Base-by-base conservation (phyloP, 2,888 invertebrate species). In the Campoletis raptor region DNA sequence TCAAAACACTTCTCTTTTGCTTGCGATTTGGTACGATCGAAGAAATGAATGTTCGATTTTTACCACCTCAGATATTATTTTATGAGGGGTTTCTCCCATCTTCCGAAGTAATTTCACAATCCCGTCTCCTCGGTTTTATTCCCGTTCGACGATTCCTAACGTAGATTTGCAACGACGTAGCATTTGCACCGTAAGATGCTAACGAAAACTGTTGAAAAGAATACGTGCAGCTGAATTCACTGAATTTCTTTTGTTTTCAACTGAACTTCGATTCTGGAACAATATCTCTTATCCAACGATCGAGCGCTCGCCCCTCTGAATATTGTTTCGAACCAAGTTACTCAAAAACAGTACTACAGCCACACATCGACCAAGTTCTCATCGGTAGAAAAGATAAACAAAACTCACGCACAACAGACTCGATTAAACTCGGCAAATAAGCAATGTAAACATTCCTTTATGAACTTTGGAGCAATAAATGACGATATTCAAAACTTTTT, bases 391-490 rank as follows among this genome's bases (percentile, higher is more conserved):
- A n/a, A 0, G 24, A 24, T 30, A 79, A 83, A 54, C n/a, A 37
- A 69, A 81, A 88, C 76, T 4, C 72, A 83, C 86, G 82, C 84
- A 86, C 86, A 85, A 88, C 80, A 73, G 57, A 57, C 57, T 57
- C 57, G 57, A 57, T 57, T 57, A 24, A 57, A 81, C 76, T 83
- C 83, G 79, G 81, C 85, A 77, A 79, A 69, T 77, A 66, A 76
- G 37, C n/a, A 66, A 85, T 83, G 86, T 83, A 42, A 78, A 66
- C 77, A 78, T 82, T 87, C 84, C 81, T 77, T 85, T 85, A 87
- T 85, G 86, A 85, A 85, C 76, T 74, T 76, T 84, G 81, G 82
- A 88, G 87, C 88, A 88, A 88, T 88, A 88, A 88, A 88, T 84
- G 82, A 88, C 73, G 66, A 85, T 88, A 86, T 85, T 86, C 74